phyloP scores from a whole-genome alignment of 2,113 vertebrate species.

The human region DNA sequence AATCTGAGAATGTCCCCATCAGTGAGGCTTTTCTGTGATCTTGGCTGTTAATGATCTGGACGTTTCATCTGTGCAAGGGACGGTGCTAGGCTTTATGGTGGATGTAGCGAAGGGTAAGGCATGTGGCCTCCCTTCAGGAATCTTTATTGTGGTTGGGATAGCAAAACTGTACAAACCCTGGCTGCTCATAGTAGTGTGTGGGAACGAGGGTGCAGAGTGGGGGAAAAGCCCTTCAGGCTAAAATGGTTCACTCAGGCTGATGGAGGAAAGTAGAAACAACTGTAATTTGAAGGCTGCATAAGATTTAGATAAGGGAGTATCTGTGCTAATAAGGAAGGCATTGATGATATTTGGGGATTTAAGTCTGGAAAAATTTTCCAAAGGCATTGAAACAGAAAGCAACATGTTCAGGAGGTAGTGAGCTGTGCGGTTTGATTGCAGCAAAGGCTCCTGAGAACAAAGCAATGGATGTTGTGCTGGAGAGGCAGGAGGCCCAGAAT shows the following conservation, averaged over 20 bases:
- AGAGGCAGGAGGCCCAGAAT: not conserved
- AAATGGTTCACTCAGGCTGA: not conserved
- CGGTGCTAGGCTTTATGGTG: not conserved
- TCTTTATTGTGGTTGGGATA: not conserved
- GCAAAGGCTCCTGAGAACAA: not conserved
- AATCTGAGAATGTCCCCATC: not conserved
- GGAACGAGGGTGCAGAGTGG: not conserved
- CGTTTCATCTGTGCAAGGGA: not conserved
- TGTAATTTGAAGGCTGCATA: not conserved
- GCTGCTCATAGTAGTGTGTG: not conserved
- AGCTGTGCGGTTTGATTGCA: not conserved
- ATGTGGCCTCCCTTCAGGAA: not conserved
- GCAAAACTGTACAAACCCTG: not conserved
- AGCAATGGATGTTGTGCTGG: not conserved
- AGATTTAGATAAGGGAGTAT: not conserved
- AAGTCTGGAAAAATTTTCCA: not conserved
- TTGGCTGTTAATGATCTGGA: not conserved
- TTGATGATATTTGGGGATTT: not conserved
- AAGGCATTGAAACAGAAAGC: not conserved
- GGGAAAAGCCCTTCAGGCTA: not conserved
- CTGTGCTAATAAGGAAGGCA: not conserved
- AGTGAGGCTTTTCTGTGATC: not conserved
- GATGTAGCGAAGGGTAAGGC: not conserved
- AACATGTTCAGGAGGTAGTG: not conserved
- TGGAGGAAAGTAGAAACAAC: not conserved